These are phyloP conservation scores for Drosophila flavopinicola DNA, from an alignment of 2,888 invertebrate species.

Conservation along the genomic window DNA sequence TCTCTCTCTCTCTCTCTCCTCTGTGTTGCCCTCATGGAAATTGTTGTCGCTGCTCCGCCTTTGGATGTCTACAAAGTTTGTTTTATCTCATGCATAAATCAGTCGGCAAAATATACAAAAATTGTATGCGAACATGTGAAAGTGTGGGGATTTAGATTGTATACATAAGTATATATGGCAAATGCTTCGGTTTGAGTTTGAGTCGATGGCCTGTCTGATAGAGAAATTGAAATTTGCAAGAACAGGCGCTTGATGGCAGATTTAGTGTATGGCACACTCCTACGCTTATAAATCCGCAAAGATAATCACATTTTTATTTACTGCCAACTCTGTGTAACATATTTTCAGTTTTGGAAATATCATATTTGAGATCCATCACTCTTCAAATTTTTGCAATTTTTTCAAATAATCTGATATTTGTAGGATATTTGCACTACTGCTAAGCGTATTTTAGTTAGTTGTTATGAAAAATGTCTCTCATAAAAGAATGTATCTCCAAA, in stretches of 20 bases:
- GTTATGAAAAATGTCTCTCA: no score
- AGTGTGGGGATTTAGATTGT: slow-evolving; percentile 38
- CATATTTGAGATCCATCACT: no score
- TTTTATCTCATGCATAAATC: slow-evolving; percentile 77
- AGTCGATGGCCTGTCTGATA: slow-evolving; percentile 43
- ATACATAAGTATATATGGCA: slow-evolving; percentile 11
- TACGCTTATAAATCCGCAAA: slow-evolving; percentile 16
- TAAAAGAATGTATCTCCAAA: no score
- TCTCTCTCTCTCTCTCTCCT: no score
- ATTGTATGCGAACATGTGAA: slow-evolving; percentile 36
- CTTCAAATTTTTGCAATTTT: no score
- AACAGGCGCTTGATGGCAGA: neutral
- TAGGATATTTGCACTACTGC: no score
- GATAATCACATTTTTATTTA: slow-evolving; percentile 24
- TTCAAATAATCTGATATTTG: no score
- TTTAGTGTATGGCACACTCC: slow-evolving; percentile 5
- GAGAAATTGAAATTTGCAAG: slow-evolving; percentile 54
- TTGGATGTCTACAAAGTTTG: slow-evolving; percentile 77
- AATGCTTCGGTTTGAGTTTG: slow-evolving; percentile 31
- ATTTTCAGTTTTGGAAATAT: no score
- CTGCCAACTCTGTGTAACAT: neutral
- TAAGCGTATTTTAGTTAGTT: no score
- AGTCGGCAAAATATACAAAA: slow-evolving; percentile 71
- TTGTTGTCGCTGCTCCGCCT: slow-evolving; percentile 49
- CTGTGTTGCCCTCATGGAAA: slow-evolving; percentile 28